A percentile compares a stretch with the other conserved stretches of the same genome.
These are phyloP conservation scores for Puntigrus tetrazona DNA, from an alignment of 2,113 vertebrate species.

Conservation along the genomic window DNA sequence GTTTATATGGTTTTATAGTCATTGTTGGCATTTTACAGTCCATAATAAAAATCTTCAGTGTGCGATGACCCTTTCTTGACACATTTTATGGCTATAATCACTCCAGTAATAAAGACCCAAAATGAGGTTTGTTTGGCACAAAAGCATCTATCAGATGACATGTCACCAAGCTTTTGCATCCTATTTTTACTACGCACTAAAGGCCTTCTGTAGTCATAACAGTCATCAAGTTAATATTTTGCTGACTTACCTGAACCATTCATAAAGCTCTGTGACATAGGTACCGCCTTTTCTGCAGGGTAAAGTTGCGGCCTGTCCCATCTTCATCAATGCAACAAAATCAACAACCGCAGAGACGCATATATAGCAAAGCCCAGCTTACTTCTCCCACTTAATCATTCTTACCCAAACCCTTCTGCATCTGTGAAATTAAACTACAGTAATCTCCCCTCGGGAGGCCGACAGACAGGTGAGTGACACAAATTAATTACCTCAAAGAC, in stretches of 20 bases:
- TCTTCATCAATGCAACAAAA: conserved; percentile 47
- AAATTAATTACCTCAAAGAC: conserved; percentile 69
- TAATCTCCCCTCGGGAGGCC: conserved; percentile 65
- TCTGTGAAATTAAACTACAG: conserved; percentile 71
- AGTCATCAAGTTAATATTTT: neutral
- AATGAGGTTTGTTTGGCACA: neutral
- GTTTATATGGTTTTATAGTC: conserved; percentile 7
- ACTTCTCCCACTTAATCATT: conserved; percentile 68
- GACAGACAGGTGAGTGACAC: conserved; percentile 14
- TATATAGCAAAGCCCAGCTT: conserved; percentile 65
- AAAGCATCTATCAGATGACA: neutral
- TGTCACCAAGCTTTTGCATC: neutral
- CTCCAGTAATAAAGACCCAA: neutral
- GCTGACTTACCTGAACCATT: conserved; percentile 71
- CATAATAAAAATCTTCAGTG: neutral
- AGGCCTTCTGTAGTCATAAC: neutral
- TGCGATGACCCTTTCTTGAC: neutral
- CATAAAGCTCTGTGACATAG: conserved; percentile 69
- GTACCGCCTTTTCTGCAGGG: conserved; percentile 63
- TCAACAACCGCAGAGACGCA: neutral
- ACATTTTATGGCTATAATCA: neutral
- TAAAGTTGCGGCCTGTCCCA: conserved; percentile 73
- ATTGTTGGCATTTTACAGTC: neutral
- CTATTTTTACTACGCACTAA: neutral
- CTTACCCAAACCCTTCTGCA: conserved; percentile 64